phyloP scores from a whole-genome alignment of 2,797 vertebrate species.

The Avahi laniger region DNA sequence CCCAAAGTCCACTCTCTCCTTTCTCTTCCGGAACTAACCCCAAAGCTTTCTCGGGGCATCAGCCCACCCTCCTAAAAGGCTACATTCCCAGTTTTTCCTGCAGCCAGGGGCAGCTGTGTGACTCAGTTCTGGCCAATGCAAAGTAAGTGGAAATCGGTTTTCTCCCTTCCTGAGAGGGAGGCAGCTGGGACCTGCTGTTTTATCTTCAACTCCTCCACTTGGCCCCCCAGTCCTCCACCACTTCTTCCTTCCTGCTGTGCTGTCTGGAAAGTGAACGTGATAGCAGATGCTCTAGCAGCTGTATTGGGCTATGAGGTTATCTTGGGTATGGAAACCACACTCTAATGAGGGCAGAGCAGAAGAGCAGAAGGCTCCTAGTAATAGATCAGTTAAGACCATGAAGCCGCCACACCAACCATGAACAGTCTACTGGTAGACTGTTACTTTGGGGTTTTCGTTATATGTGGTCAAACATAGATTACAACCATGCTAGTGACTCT shows the following conservation, averaged over 20 bases:
- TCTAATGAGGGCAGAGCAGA: neutral
- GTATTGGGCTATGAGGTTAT: neutral
- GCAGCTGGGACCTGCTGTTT: neutral
- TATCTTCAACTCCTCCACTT: neutral
- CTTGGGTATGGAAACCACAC: neutral
- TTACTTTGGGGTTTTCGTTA: neutral
- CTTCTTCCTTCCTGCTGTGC: neutral
- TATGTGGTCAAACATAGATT: neutral
- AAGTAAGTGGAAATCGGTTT: neutral
- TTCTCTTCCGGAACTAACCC: neutral
- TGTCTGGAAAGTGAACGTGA: neutral
- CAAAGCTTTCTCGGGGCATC: neutral
- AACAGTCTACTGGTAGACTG: neutral
- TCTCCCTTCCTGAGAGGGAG: neutral
- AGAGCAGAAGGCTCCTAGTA: neutral
- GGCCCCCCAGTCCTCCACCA: neutral
- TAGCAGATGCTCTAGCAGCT: neutral
- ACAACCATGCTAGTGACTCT: neutral
- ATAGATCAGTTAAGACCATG: neutral
- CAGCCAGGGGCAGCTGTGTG: neutral
- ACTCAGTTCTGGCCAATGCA: neutral
- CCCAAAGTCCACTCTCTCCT: neutral
- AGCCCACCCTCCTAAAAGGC: neutral
- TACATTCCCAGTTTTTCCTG: neutral
- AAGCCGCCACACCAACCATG: neutral